Percentiles rank a stretch among this genome's conserved stretches.
phyloP scores from a whole-genome alignment of 2,113 vertebrate species.

The Leptobrachium ailaonicum region DNA sequence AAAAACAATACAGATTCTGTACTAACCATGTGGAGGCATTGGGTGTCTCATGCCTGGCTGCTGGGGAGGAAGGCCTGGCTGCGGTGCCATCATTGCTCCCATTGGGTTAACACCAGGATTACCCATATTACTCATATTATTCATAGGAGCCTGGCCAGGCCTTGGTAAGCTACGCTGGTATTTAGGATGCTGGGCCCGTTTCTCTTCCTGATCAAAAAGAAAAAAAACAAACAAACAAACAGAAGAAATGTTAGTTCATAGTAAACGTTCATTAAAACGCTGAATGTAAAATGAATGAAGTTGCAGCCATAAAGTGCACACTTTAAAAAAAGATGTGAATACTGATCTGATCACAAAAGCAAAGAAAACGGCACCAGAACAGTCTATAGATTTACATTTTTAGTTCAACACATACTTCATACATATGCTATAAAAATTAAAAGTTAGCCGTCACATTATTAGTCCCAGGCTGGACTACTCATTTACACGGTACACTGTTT shows the following conservation, averaged over 20 bases:
- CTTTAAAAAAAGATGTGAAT: too few relatives aligned
- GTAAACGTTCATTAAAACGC: too few relatives aligned
- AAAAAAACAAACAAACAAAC: slow-evolving; percentile 2
- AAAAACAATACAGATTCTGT: too few relatives aligned
- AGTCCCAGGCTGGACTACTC: too few relatives aligned
- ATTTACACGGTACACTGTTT: background rate
- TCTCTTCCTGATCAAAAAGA: slow-evolving; percentile 80
- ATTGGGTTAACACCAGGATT: slow-evolving; percentile 84
- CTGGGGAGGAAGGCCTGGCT: slow-evolving; percentile 83
- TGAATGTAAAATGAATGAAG: too few relatives aligned
- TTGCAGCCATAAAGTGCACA: too few relatives aligned
- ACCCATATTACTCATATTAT: slow-evolving; percentile 80
- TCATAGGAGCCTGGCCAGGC: slow-evolving; percentile 81
- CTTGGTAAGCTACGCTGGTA: slow-evolving; percentile 92
- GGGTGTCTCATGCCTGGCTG: slow-evolving; percentile 94
- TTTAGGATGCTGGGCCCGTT: slow-evolving; percentile 90
- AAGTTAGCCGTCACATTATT: background rate
- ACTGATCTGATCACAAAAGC: too few relatives aligned
- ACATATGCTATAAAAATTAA: background rate
- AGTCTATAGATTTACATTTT: background rate
- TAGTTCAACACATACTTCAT: background rate
- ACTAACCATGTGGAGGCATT: slow-evolving; percentile 77
- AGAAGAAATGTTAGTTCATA: background rate
- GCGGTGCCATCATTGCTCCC: slow-evolving; percentile 88
- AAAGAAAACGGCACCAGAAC: too few relatives aligned